Evolutionary conservation across 2,888 invertebrate genomes (phyloP).

Genomic region (Barypeithes pellucidus): DNA sequence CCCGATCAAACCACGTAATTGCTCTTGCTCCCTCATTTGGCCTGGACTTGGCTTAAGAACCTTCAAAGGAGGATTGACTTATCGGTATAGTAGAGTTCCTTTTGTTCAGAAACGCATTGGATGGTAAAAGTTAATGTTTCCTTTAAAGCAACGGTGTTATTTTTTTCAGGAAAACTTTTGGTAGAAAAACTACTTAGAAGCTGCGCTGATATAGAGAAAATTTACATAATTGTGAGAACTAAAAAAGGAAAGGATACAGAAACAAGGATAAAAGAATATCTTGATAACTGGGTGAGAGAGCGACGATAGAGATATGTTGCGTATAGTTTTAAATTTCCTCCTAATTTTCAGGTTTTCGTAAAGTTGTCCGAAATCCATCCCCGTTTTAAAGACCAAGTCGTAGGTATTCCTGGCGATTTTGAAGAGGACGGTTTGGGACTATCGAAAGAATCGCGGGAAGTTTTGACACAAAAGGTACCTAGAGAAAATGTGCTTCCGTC

Average conservation of each 20-base stretch:
- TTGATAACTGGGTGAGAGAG: constrained; percentile 74
- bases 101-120: too few species aligned
- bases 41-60: too few species aligned
- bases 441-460: constrained; percentile 67
- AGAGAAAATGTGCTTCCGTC: too few species aligned
- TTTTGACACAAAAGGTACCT: constrained; percentile 71
- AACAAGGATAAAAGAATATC: constrained; percentile 72
- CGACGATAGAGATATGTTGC: too few species aligned
- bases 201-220: constrained; percentile 64
- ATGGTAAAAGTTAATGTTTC: too few species aligned
- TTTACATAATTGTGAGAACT: constrained; percentile 61
- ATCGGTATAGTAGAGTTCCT: too few species aligned
- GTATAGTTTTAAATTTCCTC: constrained; percentile 51
- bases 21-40: too few species aligned
- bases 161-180: constrained; percentile 59
- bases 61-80: too few species aligned
- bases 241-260: constrained; percentile 61
- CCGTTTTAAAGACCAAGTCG: constrained; percentile 73
- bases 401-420: constrained; percentile 74
- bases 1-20: too few species aligned
- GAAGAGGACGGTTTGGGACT: constrained; percentile 72
- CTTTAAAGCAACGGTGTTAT: too few species aligned
- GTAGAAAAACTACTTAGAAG: constrained; percentile 62
- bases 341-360: constrained; percentile 46
- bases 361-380: constrained; percentile 71